Percentiles rank a stretch among this genome's conserved stretches.
Evolutionary conservation across 2,113 vertebrate species (phyloP).

Genomic region (Atractosteus spatula): DNA sequence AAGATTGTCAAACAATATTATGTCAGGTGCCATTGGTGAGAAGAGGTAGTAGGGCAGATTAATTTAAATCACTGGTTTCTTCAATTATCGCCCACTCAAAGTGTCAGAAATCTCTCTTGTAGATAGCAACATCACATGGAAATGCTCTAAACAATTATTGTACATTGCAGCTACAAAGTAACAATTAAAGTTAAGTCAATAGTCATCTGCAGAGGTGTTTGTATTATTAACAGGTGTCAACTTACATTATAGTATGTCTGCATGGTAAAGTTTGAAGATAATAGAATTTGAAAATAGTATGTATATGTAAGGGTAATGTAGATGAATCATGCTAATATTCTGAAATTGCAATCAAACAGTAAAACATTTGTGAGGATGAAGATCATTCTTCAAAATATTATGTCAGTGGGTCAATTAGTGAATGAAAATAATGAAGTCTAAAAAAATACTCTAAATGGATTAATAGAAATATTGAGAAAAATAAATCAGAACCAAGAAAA

Average conservation of each 20-base stretch:
- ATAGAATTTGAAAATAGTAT: not conserved
- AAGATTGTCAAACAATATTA: slow-evolving; percentile 15
- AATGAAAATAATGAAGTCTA: too few relatives aligned
- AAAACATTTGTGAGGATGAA: too few relatives aligned
- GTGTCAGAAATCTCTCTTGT: slow-evolving; percentile 24
- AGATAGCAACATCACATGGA: slow-evolving; percentile 22
- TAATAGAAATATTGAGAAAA: too few relatives aligned
- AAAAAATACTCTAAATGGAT: too few relatives aligned
- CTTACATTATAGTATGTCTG: slow-evolving; percentile 15
- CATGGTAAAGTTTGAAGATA: slow-evolving; percentile 5
- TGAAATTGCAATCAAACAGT: too few relatives aligned
- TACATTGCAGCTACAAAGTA: slow-evolving; percentile 34
- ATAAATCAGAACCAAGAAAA: too few relatives aligned
- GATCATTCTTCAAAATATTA: too few relatives aligned
- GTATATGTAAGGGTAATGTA: too few relatives aligned
- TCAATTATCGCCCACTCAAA: not conserved
- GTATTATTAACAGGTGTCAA: slow-evolving; percentile 23
- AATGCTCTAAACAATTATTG: slow-evolving; percentile 29
- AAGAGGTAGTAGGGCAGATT: not conserved
- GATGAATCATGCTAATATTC: too few relatives aligned
- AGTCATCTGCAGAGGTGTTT: slow-evolving; percentile 36
- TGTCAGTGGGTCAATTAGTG: too few relatives aligned
- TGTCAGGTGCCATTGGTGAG: not conserved
- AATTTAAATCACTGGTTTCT: slow-evolving; percentile 14
- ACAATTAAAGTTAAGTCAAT: slow-evolving; percentile 40